A percentile compares a stretch with the other conserved stretches of the same genome.
These are phyloP conservation scores for Listrodromus nycthemerus DNA, from an alignment of 2,888 invertebrate species.

Conservation along the genomic window DNA sequence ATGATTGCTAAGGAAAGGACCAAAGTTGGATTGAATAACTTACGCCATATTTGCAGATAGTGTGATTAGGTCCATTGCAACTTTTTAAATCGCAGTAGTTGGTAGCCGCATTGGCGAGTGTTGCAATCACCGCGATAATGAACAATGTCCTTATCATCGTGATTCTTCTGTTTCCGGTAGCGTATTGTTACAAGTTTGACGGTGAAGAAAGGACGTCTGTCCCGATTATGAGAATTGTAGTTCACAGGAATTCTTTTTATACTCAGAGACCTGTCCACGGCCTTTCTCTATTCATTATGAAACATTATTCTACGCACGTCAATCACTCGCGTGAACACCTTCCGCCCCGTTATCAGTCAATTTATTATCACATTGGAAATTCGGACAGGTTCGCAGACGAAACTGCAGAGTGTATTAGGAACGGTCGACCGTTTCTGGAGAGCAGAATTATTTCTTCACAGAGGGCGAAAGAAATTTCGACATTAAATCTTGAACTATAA, in stretches of 20 bases:
- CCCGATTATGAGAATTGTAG: slow-evolving; percentile 24
- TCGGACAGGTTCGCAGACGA: not conserved
- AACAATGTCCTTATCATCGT: slow-evolving; percentile 31
- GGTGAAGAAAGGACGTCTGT: slow-evolving; percentile 18
- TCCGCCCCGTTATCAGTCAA: slow-evolving; percentile 14
- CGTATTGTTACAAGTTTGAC: not conserved
- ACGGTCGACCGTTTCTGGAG: too few species aligned
- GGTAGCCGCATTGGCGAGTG: slow-evolving; percentile 6
- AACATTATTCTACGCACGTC: slow-evolving; percentile 6
- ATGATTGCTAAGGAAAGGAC: too few species aligned
- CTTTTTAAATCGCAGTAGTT: slow-evolving; percentile 52
- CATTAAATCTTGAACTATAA: too few species aligned
- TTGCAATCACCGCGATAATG: slow-evolving; percentile 16
- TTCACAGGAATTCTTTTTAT: slow-evolving; percentile 46
- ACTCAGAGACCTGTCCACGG: slow-evolving; percentile 7
- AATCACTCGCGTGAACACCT: not conserved
- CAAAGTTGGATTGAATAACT: not conserved
- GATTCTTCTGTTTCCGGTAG: not conserved
- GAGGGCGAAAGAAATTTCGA: too few species aligned
- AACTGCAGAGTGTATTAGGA: too few species aligned
- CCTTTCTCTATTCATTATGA: slow-evolving; percentile 12
- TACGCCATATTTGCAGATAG: slow-evolving; percentile 17
- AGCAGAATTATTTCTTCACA: too few species aligned
- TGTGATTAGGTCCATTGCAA: slow-evolving; percentile 7
- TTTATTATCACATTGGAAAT: slow-evolving; percentile 16